These are phyloP conservation scores for Catostylus mosaicus DNA, from an alignment of 30 jellyfish, hydroid and myxozoan genomes.

Conservation along the genomic window DNA sequence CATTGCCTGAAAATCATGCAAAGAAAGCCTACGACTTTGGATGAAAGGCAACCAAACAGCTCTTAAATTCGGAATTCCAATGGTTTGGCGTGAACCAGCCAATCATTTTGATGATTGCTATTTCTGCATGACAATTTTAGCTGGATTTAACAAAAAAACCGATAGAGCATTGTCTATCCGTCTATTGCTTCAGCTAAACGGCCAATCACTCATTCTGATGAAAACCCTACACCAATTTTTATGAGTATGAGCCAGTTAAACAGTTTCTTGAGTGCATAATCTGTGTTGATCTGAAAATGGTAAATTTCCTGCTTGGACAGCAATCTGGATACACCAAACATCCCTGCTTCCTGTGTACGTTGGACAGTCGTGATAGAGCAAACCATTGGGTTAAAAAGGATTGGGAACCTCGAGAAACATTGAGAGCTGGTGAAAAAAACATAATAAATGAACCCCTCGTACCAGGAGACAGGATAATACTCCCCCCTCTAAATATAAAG, in stretches of 20 bases:
- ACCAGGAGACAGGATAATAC: slow-evolving; percentile 18
- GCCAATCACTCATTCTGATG: neutral
- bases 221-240: neutral
- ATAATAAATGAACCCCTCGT: slow-evolving; percentile 16
- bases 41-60: neutral
- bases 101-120: neutral
- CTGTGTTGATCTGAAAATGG: slow-evolving; percentile 50
- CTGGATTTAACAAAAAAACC: neutral
- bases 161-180: neutral
- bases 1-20: neutral
- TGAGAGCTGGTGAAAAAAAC: slow-evolving; percentile 17
- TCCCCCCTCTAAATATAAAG: slow-evolving; percentile 55
- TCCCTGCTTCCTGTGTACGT: slow-evolving; percentile 34
- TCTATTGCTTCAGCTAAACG: neutral
- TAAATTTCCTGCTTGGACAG: slow-evolving; percentile 40
- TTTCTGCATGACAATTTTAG: neutral
- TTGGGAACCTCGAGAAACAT: slow-evolving; percentile 40
- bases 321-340: slow-evolving; percentile 49
- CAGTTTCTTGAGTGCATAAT: slow-evolving; percentile 4
- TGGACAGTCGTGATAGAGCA: slow-evolving; percentile 42
- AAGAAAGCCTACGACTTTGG: slow-evolving; percentile 3
- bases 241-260: slow-evolving; percentile 36
- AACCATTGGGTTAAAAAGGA: slow-evolving; percentile 56
- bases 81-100: slow-evolving; percentile 2
- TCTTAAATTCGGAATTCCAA: slow-evolving; percentile 7